Evolutionary conservation across 2,797 vertebrate genomes (phyloP).

Genomic region (Parauchenoglanis punctatus): DNA sequence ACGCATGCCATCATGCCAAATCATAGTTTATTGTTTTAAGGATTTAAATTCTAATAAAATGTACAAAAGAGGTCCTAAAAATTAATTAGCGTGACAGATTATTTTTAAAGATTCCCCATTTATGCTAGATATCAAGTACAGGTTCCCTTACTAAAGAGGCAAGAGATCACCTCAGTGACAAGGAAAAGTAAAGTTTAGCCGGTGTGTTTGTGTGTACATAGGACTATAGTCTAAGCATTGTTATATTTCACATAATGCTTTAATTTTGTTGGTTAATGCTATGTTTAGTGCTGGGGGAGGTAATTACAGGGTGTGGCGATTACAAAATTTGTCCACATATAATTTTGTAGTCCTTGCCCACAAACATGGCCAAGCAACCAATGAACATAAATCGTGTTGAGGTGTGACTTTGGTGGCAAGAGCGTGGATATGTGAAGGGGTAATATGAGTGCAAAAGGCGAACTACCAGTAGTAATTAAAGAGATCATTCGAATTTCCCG

Average conservation of each 20-base stretch:
- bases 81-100: neutral
- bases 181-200: neutral
- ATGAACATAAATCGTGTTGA: neutral
- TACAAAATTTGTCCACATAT: neutral
- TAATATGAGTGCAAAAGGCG: neutral
- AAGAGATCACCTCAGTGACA: neutral
- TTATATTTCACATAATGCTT: neutral
- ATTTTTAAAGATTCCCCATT: neutral
- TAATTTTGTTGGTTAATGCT: neutral
- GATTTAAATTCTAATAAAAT: neutral
- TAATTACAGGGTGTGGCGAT: neutral
- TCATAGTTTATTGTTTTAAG: neutral
- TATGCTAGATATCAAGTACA: neutral
- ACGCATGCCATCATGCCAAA: neutral
- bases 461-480: neutral
- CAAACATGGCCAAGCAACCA: constrained; percentile 1
- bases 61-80: neutral
- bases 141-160: neutral
- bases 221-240: neutral
- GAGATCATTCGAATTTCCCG: neutral
- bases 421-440: neutral
- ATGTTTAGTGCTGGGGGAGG: neutral
- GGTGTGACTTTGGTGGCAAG: neutral
- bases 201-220: neutral
- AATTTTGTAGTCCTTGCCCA: neutral